Percentiles rank a stretch among this genome's conserved stretches.
Evolutionary conservation across 2,888 invertebrate genomes (phyloP).

Genomic region (Caenorhabditis japonica): DNA sequence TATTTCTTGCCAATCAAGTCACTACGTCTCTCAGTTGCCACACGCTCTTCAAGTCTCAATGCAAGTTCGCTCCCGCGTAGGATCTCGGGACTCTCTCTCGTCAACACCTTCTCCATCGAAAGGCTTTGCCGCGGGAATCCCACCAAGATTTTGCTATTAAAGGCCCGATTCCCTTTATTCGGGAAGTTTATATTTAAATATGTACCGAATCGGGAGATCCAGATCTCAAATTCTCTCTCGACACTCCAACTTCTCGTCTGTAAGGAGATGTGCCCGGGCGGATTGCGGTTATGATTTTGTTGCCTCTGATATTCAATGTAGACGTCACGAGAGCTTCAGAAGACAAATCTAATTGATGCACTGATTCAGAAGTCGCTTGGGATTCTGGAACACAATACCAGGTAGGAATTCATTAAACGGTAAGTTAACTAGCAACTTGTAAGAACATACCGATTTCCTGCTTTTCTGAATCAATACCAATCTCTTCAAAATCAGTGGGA

Average conservation of each 20-base stretch:
- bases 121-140: too few relatives aligned
- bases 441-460: constrained; percentile 5
- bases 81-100: too few relatives aligned
- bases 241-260: constrained; percentile 11
- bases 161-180: too few relatives aligned
- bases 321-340: constrained; percentile 36
- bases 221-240: constrained; percentile 31
- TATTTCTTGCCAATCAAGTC: too few relatives aligned
- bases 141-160: too few relatives aligned
- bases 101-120: too few relatives aligned
- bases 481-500: neutral
- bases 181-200: too few relatives aligned
- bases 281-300: constrained; percentile 31
- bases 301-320: constrained; percentile 40
- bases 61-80: too few relatives aligned
- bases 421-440: neutral
- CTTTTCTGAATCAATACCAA: constrained; percentile 2
- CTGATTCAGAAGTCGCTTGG: constrained; percentile 21
- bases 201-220: constrained; percentile 48
- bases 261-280: constrained; percentile 47
- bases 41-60: too few relatives aligned
- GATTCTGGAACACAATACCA: constrained; percentile 17
- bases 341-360: constrained; percentile 44
- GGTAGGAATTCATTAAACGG: neutral
- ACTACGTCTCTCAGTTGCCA: too few relatives aligned